Conservation (phyloP, 2,797 vertebrate species). For the Phalloptychus januarius region DNA sequence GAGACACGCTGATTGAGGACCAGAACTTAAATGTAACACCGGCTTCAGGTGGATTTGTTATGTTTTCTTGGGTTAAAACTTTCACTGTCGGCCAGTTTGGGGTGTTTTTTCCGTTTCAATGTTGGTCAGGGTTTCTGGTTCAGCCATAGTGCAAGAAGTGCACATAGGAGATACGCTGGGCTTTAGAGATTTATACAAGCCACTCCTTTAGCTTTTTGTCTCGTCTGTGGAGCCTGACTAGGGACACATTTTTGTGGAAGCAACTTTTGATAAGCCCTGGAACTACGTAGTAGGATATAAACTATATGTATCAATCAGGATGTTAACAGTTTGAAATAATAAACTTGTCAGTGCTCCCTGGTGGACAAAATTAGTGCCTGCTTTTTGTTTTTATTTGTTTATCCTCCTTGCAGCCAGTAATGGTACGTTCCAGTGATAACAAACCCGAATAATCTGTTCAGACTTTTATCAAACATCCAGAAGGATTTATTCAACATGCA, state of each 20-base stretch:
- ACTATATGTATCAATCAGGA: conserved; percentile 16
- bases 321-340: conserved; percentile 21
- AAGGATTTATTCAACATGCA: conserved; percentile 42
- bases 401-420: not conserved
- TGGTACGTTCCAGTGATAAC: not conserved
- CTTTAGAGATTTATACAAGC: conserved; percentile 9
- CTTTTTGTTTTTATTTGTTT: not conserved
- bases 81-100: not conserved
- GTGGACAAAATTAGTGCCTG: conserved; percentile 18
- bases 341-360: conserved; percentile 28
- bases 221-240: conserved; percentile 4
- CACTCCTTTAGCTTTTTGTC: not conserved
- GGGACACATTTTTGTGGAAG: conserved; percentile 3
- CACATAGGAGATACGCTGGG: not conserved
- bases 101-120: conserved; percentile 11
- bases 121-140: conserved; percentile 4
- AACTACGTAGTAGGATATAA: conserved; percentile 7
- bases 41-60: not conserved
- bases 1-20: conserved; percentile 15
- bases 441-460: not conserved
- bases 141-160: conserved; percentile 6
- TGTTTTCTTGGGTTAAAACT: not conserved
- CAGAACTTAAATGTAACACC: not conserved
- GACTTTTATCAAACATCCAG: not conserved
- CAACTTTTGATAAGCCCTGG: conserved; percentile 15